These are phyloP conservation scores for Heptranchias perlo DNA, from an alignment of 2,113 vertebrate genomes.

Conservation along the genomic window DNA sequence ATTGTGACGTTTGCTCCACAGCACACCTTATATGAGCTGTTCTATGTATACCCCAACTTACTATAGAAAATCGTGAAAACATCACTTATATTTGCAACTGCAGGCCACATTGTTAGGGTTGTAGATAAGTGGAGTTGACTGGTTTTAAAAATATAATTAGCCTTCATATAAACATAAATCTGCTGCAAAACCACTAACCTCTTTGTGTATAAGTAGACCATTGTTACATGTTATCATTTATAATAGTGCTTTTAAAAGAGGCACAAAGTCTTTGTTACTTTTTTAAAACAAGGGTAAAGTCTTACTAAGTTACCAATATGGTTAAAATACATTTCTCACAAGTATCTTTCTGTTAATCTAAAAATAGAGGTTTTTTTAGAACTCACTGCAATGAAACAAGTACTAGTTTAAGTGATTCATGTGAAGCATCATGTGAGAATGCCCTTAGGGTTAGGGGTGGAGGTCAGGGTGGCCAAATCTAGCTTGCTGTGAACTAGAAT, in stretches of 20 bases:
- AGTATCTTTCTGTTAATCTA: neutral
- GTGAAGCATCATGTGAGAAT: conserved; percentile 26
- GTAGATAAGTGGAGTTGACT: neutral
- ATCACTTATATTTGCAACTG: neutral
- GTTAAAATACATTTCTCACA: neutral
- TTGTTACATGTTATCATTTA: neutral
- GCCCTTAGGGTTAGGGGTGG: neutral
- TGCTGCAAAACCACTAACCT: neutral
- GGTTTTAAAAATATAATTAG: neutral
- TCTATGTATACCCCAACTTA: neutral
- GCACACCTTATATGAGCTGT: neutral
- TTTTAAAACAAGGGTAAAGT: neutral
- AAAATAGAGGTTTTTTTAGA: neutral
- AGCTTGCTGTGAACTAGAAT: conserved; percentile 1
- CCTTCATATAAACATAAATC: neutral
- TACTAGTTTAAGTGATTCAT: neutral
- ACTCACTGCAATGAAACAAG: neutral
- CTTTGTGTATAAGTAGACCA: neutral
- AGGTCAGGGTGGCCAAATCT: conserved; percentile 24
- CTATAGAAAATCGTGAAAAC: neutral
- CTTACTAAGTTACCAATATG: neutral
- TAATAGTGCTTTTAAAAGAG: neutral
- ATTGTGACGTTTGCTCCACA: neutral
- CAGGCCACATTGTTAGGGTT: neutral
- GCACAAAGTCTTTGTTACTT: neutral